A percentile compares a stretch with the other conserved stretches of the same genome.
phyloP scores from a whole-genome alignment of 2,797 vertebrate genomes.

The Hoplostethus atlanticus region DNA sequence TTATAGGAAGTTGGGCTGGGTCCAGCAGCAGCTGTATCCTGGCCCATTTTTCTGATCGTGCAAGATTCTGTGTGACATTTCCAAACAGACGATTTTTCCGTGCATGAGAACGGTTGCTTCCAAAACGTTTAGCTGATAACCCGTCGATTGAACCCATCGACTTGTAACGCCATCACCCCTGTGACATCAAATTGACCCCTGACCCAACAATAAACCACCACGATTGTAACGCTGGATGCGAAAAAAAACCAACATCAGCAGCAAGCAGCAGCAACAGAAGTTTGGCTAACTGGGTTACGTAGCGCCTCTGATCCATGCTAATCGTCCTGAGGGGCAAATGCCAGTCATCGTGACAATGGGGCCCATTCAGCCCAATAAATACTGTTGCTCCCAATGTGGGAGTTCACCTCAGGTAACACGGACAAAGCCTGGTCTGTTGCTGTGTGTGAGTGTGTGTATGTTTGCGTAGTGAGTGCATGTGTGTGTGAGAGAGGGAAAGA shows the following conservation, averaged over 20 bases:
- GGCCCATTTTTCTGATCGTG: neutral
- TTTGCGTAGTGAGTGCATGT: constrained; percentile 1
- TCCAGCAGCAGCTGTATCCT: neutral
- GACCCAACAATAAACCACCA: constrained; percentile 7
- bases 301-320: constrained; percentile 68
- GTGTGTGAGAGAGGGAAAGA: constrained; percentile 3
- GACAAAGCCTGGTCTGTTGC: constrained; percentile 74
- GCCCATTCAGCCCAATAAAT: constrained; percentile 67
- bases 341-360: constrained; percentile 70
- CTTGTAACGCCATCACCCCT: too few species aligned
- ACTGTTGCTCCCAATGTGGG: constrained; percentile 46
- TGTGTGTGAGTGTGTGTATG: constrained; percentile 49
- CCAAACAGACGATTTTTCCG: neutral
- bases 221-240: constrained; percentile 25
- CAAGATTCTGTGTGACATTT: neutral
- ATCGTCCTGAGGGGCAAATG: constrained; percentile 66
- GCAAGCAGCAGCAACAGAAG: constrained; percentile 27
- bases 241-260: constrained; percentile 32
- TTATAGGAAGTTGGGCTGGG: neutral
- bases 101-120: too few species aligned
- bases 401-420: constrained; percentile 79
- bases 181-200: constrained; percentile 14
- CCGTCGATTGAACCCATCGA: too few species aligned
- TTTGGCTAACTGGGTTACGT: constrained; percentile 52
- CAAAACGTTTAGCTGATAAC: too few species aligned